Percentiles rank a stretch among this genome's conserved stretches.
Evolutionary conservation across 2,888 invertebrate species (phyloP).

Genomic region (Acronicta alni): DNA sequence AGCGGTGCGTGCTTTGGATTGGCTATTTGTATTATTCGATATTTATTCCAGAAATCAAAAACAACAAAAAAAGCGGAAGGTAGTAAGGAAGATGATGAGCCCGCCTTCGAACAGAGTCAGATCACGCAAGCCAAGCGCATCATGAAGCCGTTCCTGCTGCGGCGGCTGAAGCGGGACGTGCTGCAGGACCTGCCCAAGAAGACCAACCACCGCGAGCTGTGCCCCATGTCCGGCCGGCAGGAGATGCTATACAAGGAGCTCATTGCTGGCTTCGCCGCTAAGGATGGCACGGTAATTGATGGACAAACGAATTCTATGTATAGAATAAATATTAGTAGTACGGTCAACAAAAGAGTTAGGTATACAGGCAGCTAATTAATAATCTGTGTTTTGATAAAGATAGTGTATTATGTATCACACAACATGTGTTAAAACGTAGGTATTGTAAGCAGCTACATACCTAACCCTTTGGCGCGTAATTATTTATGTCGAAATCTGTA

Average conservation of each 20-base stretch:
- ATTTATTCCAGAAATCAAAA: constrained; percentile 85
- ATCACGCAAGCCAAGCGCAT: constrained; percentile 98
- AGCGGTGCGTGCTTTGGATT: too few relatives aligned
- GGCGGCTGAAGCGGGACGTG: constrained; percentile 96
- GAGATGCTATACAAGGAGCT: constrained; percentile 93
- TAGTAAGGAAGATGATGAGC: constrained; percentile 89
- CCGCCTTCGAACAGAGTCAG: constrained; percentile 96
- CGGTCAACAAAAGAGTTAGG: too few relatives aligned
- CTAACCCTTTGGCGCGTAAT: too few relatives aligned
- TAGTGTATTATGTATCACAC: too few relatives aligned
- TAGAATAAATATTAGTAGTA: too few relatives aligned
- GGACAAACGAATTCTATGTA: not conserved
- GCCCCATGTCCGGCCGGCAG: constrained; percentile 92
- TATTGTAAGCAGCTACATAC: too few relatives aligned
- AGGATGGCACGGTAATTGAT: constrained; percentile 87
- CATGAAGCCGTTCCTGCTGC: constrained; percentile 98
- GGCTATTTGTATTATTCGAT: not conserved
- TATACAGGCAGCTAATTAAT: too few relatives aligned
- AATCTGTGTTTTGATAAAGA: too few relatives aligned
- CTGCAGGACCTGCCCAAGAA: constrained; percentile 96
- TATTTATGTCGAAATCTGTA: too few relatives aligned
- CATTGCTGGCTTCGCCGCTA: constrained; percentile 91
- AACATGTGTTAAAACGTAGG: too few relatives aligned
- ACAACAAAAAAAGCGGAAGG: constrained; percentile 83
- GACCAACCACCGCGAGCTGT: constrained; percentile 91